A percentile compares a stretch with the other conserved stretches of the same genome.
Conservation (phyloP, 2,113 vertebrate genomes). For the Glaucidium brasilianum region DNA sequence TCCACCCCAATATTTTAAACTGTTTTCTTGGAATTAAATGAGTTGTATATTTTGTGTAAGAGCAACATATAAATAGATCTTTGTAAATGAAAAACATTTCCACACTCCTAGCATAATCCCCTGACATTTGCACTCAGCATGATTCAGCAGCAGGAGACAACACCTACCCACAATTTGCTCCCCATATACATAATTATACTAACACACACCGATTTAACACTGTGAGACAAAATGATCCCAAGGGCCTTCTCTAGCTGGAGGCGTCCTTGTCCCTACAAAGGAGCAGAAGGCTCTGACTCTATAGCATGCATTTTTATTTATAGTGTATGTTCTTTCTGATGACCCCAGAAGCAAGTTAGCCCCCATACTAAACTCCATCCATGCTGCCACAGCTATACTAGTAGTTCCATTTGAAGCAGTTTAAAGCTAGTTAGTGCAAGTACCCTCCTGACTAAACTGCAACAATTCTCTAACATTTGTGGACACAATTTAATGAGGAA, state of each 20-base stretch:
- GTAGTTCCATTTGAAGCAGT: not conserved
- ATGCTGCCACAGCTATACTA: not conserved
- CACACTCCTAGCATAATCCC: not conserved
- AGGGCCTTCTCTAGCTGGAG: not conserved
- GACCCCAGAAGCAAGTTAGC: not conserved
- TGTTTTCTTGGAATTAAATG: not conserved
- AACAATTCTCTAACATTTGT: not conserved
- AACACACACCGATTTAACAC: not conserved
- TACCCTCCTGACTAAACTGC: not conserved
- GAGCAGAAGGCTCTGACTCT: not conserved
- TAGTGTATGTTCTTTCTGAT: not conserved
- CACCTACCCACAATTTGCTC: not conserved
- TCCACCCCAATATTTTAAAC: not conserved
- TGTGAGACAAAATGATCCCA: not conserved
- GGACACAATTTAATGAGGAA: not conserved
- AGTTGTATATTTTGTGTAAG: not conserved
- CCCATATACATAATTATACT: not conserved
- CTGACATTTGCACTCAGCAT: not conserved
- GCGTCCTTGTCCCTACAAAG: not conserved
- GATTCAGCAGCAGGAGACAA: conserved; percentile 6
- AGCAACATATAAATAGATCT: not conserved
- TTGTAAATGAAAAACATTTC: not conserved
- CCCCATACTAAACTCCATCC: not conserved
- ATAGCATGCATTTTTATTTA: not conserved
- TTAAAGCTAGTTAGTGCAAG: not conserved